phyloP scores from a whole-genome alignment of 2,797 vertebrate genomes.

The Emydoidea blandingii region DNA sequence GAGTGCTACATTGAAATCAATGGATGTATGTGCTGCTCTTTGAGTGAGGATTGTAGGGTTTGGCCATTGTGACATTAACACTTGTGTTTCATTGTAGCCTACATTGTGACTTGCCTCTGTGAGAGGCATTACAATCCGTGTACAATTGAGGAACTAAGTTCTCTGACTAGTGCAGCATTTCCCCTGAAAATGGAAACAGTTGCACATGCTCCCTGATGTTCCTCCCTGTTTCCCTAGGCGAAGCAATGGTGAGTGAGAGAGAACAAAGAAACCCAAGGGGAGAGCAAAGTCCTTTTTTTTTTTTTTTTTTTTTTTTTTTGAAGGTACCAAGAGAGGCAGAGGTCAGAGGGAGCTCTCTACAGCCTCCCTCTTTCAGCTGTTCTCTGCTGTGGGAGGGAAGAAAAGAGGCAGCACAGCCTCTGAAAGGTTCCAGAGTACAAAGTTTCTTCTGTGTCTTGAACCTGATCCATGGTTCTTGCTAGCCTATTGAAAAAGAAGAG shows the following conservation, averaged over 20 bases:
- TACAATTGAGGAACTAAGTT: neutral
- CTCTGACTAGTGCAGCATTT: neutral
- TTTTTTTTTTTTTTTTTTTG: neutral
- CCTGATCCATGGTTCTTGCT: neutral
- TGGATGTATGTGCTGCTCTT: rapidly evolving
- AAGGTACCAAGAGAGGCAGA: neutral
- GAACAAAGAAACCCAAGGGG: neutral
- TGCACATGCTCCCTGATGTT: neutral
- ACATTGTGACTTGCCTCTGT: neutral
- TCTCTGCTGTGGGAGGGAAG: neutral
- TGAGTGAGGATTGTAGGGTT: neutral
- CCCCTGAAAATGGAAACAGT: neutral
- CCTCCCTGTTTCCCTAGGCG: neutral
- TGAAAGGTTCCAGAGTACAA: neutral
- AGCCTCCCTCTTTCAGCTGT: neutral
- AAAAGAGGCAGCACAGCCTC: neutral
- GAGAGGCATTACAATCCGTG: neutral
- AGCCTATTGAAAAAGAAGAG: neutral
- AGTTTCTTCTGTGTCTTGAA: rapidly evolving
- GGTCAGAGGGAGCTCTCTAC: neutral
- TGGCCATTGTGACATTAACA: neutral
- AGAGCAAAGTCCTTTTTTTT: neutral
- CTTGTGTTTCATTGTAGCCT: rapidly evolving
- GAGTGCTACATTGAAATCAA: neutral
- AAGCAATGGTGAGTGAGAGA: neutral